Evolutionary conservation across 1,140 invertebrate genomes (phyloP), one percentile per base, ranked within the genome.

Genomic region (Psilanteris sp.): DNA sequence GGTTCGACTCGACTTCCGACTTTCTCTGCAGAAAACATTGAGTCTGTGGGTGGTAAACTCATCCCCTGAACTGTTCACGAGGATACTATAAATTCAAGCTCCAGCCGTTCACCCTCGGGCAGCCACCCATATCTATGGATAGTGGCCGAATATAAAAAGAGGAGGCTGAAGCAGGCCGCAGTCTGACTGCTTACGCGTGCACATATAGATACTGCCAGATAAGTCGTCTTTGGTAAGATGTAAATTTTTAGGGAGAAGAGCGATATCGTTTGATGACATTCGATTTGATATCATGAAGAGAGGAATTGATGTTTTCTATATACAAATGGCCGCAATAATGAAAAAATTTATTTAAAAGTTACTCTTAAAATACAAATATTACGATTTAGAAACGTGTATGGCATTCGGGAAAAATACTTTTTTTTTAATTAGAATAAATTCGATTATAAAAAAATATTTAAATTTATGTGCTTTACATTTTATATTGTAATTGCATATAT

Each of bases 1-100:
- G 81, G 83, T 84, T 86, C 78, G 84, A 84, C 78, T 87, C 81
- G 86, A 88, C 86, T 88, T 88, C 84, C 85, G 86, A 86, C 86
- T 88, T 87, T 86, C 83, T 79, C 83, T 82, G 83, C 84, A 85
- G 87, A 88, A 88, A 88, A 88, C 87, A 88, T 88, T 87, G 86
- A 88, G 86, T 88, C 85, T 84, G 81, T 79, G 68, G 85, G 79
- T 61, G 66, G 66, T 70, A 39, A 66, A 76, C 79, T 81, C 80
- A 83, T 78, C 79, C 80, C 66, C 59, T 78, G 70, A 46, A 22
- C 52, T 68, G 66, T 37, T 78, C 81, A 79, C 84, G 82, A 83
- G 86, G 85, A 87, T 82, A 84, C 87, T 86, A 88, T 88, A 88
- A 88, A 88, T 88, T 88, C 81, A 70, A 76, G 44, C 74, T 66